Conservation (phyloP, 2,888 invertebrate species). For the Troilus luridus region DNA sequence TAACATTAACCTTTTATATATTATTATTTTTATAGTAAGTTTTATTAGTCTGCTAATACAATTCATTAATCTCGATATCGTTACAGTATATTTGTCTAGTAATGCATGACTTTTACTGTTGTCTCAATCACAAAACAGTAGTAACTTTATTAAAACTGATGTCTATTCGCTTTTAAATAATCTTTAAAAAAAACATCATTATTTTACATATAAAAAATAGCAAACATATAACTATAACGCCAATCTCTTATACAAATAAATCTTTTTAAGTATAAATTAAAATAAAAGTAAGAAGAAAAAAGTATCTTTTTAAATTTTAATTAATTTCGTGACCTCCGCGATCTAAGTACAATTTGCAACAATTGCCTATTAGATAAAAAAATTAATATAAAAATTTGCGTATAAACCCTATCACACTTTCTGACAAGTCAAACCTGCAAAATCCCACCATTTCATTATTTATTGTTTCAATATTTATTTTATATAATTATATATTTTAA, state of each 20-base stretch:
- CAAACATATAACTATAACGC: slow-evolving; percentile 48
- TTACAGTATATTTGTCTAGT: neutral
- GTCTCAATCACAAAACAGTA: slow-evolving; percentile 39
- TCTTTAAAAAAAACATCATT: slow-evolving; percentile 42
- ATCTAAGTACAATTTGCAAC: slow-evolving; percentile 58
- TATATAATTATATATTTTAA: slow-evolving; percentile 47
- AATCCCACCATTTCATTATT: slow-evolving; percentile 52
- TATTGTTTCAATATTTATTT: slow-evolving; percentile 46
- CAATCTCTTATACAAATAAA: slow-evolving; percentile 24
- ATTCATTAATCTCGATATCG: neutral
- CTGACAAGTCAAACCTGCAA: slow-evolving; percentile 52
- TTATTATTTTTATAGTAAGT: neutral
- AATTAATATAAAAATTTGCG: slow-evolving; percentile 55
- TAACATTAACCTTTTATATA: neutral
- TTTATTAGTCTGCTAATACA: neutral
- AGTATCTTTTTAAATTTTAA: slow-evolving; percentile 10
- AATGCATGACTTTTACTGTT: slow-evolving; percentile 44
- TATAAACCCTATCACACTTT: slow-evolving; percentile 59
- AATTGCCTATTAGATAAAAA: slow-evolving; percentile 58
- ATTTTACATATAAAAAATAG: slow-evolving; percentile 56
- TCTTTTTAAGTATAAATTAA: slow-evolving; percentile 23
- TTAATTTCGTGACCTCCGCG: slow-evolving; percentile 28
- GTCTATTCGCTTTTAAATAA: slow-evolving; percentile 51
- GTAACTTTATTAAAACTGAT: slow-evolving; percentile 54
- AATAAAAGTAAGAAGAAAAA: slow-evolving; percentile 3